Percentiles rank a stretch among this genome's conserved stretches.
Conservation (phyloP, 2,888 invertebrate species). For the Erannis defoliaria region DNA sequence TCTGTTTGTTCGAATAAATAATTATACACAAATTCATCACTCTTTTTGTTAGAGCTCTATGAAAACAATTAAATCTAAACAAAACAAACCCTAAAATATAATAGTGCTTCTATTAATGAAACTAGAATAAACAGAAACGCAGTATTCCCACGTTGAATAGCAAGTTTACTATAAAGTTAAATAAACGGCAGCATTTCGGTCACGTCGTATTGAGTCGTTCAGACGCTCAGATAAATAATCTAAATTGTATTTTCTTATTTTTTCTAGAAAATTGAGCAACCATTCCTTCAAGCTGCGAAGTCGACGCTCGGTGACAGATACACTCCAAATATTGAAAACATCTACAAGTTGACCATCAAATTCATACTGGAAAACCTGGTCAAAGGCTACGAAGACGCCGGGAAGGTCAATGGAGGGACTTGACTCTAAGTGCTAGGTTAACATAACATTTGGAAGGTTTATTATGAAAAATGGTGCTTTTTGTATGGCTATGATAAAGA, state of each 20-base stretch:
- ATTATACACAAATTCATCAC: no score
- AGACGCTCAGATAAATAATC: background rate
- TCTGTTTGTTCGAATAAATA: no score
- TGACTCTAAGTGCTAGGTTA: conserved; percentile 41
- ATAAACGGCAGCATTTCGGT: no score
- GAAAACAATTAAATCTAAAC: no score
- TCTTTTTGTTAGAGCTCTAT: no score
- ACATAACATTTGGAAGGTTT: background rate
- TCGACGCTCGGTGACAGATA: conserved; percentile 95
- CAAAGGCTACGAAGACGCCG: conserved; percentile 89
- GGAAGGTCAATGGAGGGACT: conserved; percentile 56
- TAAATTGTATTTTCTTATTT: conserved; percentile 5
- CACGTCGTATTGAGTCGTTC: no score
- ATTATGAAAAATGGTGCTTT: background rate
- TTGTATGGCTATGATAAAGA: background rate
- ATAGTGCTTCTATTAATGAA: no score
- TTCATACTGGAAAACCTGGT: conserved; percentile 95
- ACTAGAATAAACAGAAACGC: no score
- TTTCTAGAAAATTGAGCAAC: conserved; percentile 95
- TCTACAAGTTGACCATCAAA: conserved; percentile 95
- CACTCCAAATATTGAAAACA: conserved; percentile 95
- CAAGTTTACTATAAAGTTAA: no score
- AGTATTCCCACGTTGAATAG: no score
- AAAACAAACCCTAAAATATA: no score
- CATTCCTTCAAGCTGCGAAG: conserved; percentile 95